Evolutionary conservation across 2,797 vertebrate species (phyloP), one percentile per base, ranked within the genome.

Genomic region (Pipistrellus pipistrellus): DNA sequence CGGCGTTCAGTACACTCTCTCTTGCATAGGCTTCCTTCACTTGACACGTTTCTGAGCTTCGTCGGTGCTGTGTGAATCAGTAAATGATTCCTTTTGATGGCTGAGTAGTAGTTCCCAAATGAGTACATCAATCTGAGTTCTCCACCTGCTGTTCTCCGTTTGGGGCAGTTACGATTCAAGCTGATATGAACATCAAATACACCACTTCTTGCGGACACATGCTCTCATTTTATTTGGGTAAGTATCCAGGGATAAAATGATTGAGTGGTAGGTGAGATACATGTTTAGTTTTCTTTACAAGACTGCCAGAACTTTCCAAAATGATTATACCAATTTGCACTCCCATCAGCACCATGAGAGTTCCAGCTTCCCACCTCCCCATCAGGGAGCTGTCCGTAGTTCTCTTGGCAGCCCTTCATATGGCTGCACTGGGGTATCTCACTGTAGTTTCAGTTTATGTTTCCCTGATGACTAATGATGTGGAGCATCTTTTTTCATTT

Each of bases 11-110:
- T 13, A 35, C 32, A 59, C 35, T 27, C 10, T 13, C 23, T 64
- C 68, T 55, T 57, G 77, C 86, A 64, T 75, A 80, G 25, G 2
- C 17, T 55, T 75, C 41, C 57, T 88, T 80, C 71, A 41, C 55
- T 23, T 18, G 69, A 8, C 13, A 15, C 20, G 6, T 27, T 72
- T 89, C 84, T 71, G 72, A 86, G 18, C 25, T 64, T 81, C 48
- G 30, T 30, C 38, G 21, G 32, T 35, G 12, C 59, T 77, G 13
- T 51, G 21, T n/a, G 35, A 68, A 32, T 64, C 6, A 25, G 18
- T 69, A 75, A 88, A 23, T 48, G 25, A 44, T 89, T 91, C 72
- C 48, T 81, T 89, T 90, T 69, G 30, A 84, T 20, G 59, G 13
- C 76, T n/a, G 59, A 77, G 11, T 71, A 46, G 55, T 80, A 59